Conservation (phyloP, 2,888 invertebrate species). For the Coenonympha arcania region DNA sequence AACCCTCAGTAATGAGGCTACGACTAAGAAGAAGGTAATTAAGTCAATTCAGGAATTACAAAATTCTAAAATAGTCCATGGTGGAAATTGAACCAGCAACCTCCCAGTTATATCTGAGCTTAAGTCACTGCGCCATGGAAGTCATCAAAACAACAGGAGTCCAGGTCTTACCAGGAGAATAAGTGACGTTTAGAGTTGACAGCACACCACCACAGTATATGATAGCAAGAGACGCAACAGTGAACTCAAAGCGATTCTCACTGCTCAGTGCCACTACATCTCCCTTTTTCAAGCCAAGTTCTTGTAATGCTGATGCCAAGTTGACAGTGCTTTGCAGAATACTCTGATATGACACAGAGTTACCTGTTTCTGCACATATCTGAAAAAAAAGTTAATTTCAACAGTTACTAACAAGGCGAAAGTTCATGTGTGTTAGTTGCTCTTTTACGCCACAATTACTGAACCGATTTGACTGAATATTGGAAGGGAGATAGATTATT, state of each 20-base stretch:
- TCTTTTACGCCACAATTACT: too few species aligned
- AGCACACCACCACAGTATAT: constrained; percentile 74
- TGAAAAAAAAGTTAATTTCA: too few species aligned
- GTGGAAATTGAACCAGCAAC: too few species aligned
- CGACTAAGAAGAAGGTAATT: too few species aligned
- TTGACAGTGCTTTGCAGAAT: constrained; percentile 75
- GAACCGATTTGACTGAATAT: background rate
- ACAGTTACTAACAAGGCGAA: too few species aligned
- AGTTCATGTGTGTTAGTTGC: too few species aligned
- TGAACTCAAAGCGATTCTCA: constrained; percentile 78
- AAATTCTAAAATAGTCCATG: too few species aligned
- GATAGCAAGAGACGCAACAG: constrained; percentile 69
- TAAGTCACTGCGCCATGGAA: too few species aligned
- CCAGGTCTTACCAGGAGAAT: constrained; percentile 72
- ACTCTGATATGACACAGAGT: constrained; percentile 67
- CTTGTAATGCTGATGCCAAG: constrained; percentile 70
- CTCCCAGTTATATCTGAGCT: too few species aligned
- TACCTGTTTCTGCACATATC: constrained; percentile 76
- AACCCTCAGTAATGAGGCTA: too few species aligned
- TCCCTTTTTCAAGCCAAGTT: constrained; percentile 68
- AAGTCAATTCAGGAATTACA: too few species aligned
- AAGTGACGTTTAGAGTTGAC: constrained; percentile 77
- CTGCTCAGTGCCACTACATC: constrained; percentile 76
- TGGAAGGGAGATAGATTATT: background rate
- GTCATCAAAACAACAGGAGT: too few species aligned